Base-by-base conservation (phyloP, 2,113 vertebrate genomes). In the Cavia porcellus region DNA sequence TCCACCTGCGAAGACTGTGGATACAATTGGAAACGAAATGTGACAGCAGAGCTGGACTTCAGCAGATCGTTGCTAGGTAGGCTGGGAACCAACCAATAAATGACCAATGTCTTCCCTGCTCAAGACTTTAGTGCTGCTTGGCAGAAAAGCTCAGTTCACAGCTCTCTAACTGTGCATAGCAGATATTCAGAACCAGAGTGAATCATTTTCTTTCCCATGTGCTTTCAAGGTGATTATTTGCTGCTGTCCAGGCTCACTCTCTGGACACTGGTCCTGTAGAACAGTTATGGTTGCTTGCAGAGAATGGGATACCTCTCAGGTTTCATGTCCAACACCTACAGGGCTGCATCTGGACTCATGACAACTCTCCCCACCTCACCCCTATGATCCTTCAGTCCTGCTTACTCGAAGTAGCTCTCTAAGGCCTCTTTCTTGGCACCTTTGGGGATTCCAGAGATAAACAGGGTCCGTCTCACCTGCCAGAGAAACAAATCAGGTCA, bases 331-430 rank as follows among this genome's bases (percentile, higher is more conserved):
- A 77, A 20, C 57, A 59, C 19, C 57, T 19, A 22, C 2, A 59
- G 57, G 20, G 57, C 57, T 59, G 57, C 17, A 19, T 59, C 57
- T 59, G 57, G 57, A 59, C 57, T 22, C 57, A 64, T 30, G 10
- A 64, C 25, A 64, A 64, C 28, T 64, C 62, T 30, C 28, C 62
- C 61, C 17, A 19, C 55, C 62, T 28, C 11, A 30, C 11, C 28
- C 12, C 12, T 10, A 64, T 12, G 28, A 11, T 66, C 64, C 68
- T 70, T 70, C 7, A 8, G 87, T 6, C 79, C 89, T 11, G 17
- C 99, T 99, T 96, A 99, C 99, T 0, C 97, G 87, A 99, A 99
- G 98, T 99, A 99, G 30, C 92, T 98, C 94, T 98, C 99, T 75
- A 99, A 70, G 0, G 3, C 89, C 91, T 99, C 99, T 66, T 98